phyloP scores from a whole-genome alignment of 2,888 invertebrate species.

The Cantharis nigra region DNA sequence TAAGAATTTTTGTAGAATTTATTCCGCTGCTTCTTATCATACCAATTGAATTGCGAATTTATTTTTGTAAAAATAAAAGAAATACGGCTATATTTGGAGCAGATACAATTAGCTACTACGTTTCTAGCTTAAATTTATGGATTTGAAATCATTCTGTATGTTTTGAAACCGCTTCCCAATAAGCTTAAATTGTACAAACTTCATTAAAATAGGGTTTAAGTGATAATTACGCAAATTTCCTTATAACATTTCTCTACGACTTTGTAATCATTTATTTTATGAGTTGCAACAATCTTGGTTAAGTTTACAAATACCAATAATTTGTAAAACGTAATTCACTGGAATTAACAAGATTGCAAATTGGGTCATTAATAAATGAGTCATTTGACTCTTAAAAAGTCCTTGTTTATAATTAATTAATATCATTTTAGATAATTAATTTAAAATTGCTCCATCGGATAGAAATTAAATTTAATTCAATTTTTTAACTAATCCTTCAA shows the following conservation, averaged over 20 bases:
- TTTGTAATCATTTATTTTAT: slow-evolving; percentile 3
- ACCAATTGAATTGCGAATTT: not conserved
- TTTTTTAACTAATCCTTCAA: not conserved
- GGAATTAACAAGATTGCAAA: slow-evolving; percentile 11
- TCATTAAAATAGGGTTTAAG: not conserved
- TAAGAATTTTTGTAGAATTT: not conserved
- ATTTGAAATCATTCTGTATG: not conserved
- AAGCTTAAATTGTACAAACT: slow-evolving; percentile 1
- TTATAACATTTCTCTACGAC: not conserved
- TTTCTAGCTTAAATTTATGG: not conserved
- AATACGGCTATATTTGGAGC: not conserved
- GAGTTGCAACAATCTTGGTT: slow-evolving; percentile 1
- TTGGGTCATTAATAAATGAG: slow-evolving; percentile 10
- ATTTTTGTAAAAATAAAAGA: not conserved
- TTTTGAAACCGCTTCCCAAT: not conserved
- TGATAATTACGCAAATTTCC: not conserved
- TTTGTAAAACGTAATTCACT: slow-evolving; percentile 9
- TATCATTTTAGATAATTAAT: not conserved
- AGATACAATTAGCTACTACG: not conserved
- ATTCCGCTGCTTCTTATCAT: not conserved
- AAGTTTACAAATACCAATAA: slow-evolving; percentile 12
- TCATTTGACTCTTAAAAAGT: not conserved
- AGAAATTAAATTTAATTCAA: not conserved
- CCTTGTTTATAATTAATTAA: not conserved
- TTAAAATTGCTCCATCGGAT: not conserved